phyloP scores from a whole-genome alignment of 1,140 invertebrate genomes.

The Cotesia glomerata region DNA sequence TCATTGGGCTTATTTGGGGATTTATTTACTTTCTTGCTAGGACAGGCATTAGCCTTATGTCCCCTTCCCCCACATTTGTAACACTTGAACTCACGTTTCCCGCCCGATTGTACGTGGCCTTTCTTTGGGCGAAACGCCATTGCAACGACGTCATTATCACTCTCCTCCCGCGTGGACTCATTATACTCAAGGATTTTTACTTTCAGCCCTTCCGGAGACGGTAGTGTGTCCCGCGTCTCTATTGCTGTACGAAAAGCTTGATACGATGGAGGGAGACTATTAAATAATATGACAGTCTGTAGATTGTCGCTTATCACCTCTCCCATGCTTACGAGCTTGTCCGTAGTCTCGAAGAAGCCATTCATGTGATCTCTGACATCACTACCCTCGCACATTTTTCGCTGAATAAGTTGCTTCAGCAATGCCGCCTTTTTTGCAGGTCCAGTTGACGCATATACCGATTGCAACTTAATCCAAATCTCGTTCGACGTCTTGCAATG shows the following conservation, averaged over 20 bases:
- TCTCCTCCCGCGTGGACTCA: slow-evolving; percentile 34
- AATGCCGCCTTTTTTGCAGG: background rate
- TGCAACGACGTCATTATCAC: background rate
- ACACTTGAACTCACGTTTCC: background rate
- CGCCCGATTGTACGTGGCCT: background rate
- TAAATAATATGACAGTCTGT: slow-evolving; percentile 40
- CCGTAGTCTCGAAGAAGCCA: background rate
- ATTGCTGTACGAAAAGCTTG: slow-evolving; percentile 47
- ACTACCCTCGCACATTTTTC: background rate
- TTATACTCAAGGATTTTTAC: slow-evolving; percentile 47
- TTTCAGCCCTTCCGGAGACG: slow-evolving; percentile 39
- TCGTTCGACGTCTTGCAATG: background rate
- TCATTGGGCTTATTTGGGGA: background rate
- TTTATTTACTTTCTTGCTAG: slow-evolving; percentile 14
- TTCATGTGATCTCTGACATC: background rate
- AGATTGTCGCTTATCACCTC: background rate
- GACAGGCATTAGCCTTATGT: background rate
- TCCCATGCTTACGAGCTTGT: background rate
- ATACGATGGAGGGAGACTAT: slow-evolving; percentile 40
- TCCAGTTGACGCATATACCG: background rate
- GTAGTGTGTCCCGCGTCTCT: slow-evolving; percentile 43
- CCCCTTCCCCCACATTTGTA: background rate
- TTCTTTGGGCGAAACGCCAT: background rate
- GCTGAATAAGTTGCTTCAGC: background rate
- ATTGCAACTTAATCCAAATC: background rate